Base-by-base conservation (phyloP, 2,888 invertebrate genomes). In the Erpobdella octoculata region DNA sequence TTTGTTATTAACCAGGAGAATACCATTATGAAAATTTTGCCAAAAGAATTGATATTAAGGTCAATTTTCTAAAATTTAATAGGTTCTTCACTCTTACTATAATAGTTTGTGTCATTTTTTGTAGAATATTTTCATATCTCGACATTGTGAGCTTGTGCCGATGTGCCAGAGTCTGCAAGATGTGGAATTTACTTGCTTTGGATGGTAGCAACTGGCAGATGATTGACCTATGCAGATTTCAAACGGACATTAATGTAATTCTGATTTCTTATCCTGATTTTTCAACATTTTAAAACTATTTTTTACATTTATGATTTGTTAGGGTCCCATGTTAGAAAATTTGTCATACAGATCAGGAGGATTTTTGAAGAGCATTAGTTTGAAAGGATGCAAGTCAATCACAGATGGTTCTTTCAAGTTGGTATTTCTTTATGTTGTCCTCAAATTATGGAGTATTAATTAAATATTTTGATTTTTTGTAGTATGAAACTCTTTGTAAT, bases 181-280 rank as follows among this genome's bases (percentile, higher is more conserved):
- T 90, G 83, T 99, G 98, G 98, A 97, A 98, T 85, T 88, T 94
- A 71, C 86, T 98, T 78, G 98, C 98, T 21, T 86, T 98, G 78
- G 98, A 99, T 84, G 98, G 98, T 71, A 96, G 95, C 79, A 98
- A 98, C 84, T 99, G 98, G 98, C 97, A 98, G 85, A 88, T 92
- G 83, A 96, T 99, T 82, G 95, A 99, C 85, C 86, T 99, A 67
- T 99, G 99, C 85, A 90, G 94, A 83, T 99, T 98, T 84, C 98
- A 98, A 85, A 90, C 90, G 79, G 97, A 97, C 85, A 93, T 98
- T 73, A 94, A 96, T 89, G 96, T 95, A 85, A 82, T 82, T 78
- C 18, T 1, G 28, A 2, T 41, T 41, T 41, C 18, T 41, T 18
- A 41, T 18, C 46, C 46, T 12, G 12, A 12, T 41, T 12, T 12